phyloP scores from a whole-genome alignment of 2,797 vertebrate species.

The Chelonia mydas region DNA sequence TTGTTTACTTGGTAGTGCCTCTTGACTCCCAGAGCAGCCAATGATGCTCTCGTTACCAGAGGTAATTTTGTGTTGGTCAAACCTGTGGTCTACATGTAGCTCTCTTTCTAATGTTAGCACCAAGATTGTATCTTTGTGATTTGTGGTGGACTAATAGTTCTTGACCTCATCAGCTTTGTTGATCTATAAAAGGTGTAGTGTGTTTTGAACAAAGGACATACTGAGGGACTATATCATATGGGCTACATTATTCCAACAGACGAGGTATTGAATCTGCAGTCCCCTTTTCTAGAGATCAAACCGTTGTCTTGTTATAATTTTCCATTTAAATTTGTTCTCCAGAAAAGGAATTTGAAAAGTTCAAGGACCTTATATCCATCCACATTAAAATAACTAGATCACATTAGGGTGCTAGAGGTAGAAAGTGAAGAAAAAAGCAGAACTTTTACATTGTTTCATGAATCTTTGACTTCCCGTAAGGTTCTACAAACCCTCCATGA shows the following conservation, averaged over 20 bases:
- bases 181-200: background rate
- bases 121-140: constrained; percentile 79
- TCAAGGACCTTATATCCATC: background rate
- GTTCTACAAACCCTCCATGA: background rate
- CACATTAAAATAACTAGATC: background rate
- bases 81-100: constrained; percentile 65
- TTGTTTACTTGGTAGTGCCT: constrained; percentile 13
- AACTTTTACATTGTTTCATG: background rate
- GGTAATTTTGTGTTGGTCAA: constrained; percentile 53
- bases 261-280: background rate
- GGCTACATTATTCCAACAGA: background rate
- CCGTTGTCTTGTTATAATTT: background rate
- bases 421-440: background rate
- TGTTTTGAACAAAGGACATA: constrained; percentile 81
- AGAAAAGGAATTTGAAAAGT: background rate
- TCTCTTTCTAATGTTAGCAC: constrained; percentile 30
- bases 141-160: constrained; percentile 81
- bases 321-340: background rate
- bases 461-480: background rate
- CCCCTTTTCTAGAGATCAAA: background rate
- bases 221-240: background rate
- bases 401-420: background rate
- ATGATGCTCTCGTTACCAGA: background rate
- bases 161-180: constrained; percentile 76
- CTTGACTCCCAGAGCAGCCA: background rate